phyloP scores from a whole-genome alignment of 2,888 invertebrate genomes.

The Papilio protenor region DNA sequence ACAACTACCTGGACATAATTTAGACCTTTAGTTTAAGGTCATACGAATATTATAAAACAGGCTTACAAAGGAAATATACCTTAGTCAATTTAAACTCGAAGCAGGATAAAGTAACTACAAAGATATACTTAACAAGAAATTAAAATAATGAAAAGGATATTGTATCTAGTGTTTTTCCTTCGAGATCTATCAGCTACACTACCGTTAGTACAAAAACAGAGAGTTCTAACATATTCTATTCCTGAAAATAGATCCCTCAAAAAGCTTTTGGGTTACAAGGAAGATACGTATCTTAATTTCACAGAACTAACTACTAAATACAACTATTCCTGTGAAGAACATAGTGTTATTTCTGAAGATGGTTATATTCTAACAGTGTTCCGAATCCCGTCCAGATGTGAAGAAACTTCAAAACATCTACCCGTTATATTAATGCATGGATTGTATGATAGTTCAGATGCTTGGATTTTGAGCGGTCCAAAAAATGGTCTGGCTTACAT shows the following conservation, averaged over 20 bases:
- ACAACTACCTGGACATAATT: constrained; percentile 49
- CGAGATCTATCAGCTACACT: constrained; percentile 15
- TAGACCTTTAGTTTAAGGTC: constrained; percentile 72
- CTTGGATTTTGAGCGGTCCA: constrained; percentile 67
- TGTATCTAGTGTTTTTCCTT: constrained; percentile 31
- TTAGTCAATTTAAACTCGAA: constrained; percentile 58
- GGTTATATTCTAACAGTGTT: constrained; percentile 55
- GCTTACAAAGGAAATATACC: constrained; percentile 64
- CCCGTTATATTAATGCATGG: constrained; percentile 62
- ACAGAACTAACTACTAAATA: constrained; percentile 54
- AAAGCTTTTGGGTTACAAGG: constrained; percentile 63
- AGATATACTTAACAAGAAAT: constrained; percentile 46
- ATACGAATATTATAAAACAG: constrained; percentile 73
- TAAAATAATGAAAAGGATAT: constrained; percentile 39
- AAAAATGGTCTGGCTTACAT: constrained; percentile 53
- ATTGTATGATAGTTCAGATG: constrained; percentile 57
- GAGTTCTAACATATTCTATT: constrained; percentile 60
- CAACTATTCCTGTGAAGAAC: constrained; percentile 51
- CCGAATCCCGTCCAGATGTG: constrained; percentile 58
- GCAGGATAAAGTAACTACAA: constrained; percentile 57
- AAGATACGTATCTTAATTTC: constrained; percentile 66
- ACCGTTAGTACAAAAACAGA: constrained; percentile 47
- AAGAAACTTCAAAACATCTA: constrained; percentile 40
- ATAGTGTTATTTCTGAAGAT: constrained; percentile 57
- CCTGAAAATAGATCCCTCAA: constrained; percentile 65